Conservation (phyloP, 1,140 invertebrate species). For the Monomorium pharaonis region DNA sequence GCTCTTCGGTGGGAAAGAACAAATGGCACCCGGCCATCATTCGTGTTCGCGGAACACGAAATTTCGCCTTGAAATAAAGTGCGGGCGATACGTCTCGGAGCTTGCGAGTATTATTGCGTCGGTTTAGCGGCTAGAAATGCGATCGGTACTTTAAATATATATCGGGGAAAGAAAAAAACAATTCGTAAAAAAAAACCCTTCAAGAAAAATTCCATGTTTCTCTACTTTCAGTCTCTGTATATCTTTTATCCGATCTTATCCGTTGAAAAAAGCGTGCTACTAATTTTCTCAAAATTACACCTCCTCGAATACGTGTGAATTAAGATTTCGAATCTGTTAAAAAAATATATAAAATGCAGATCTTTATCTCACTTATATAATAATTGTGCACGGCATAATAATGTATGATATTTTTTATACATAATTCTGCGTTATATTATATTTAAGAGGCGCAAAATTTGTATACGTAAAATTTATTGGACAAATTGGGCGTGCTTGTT, state of each 20-base stretch:
- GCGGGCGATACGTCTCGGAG: not conserved
- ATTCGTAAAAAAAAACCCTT: constrained; percentile 23
- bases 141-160: not conserved
- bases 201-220: not conserved
- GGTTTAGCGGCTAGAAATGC: not conserved
- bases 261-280: not conserved
- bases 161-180: not conserved
- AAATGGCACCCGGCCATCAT: not conserved
- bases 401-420: not conserved
- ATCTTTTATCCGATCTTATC: not conserved
- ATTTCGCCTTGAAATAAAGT: constrained; percentile 20
- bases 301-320: not conserved
- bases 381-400: not conserved
- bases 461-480: not conserved
- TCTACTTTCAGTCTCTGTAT: not conserved
- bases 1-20: constrained; percentile 16
- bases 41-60: not conserved
- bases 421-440: not conserved
- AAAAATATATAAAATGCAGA: not conserved
- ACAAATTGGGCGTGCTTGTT: not conserved
- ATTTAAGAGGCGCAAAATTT: not conserved
- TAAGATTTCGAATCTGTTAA: not conserved
- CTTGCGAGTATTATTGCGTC: constrained; percentile 4
- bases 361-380: not conserved
- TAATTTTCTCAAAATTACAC: not conserved